Conservation (phyloP, 92 coral and sea anemone species). For the Epizoanthus illoricatus region DNA sequence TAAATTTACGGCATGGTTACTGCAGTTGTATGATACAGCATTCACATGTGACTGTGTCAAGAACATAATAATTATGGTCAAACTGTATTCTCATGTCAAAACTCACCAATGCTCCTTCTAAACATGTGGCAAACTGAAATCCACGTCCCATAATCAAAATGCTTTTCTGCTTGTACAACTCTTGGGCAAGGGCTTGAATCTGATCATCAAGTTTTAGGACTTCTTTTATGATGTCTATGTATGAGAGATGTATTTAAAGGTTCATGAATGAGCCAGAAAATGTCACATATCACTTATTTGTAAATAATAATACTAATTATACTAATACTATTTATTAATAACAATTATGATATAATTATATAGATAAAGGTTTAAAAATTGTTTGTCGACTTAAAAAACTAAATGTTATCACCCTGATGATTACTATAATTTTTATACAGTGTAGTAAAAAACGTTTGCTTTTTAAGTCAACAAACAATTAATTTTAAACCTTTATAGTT, state of each 20-base stretch:
- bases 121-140: constrained; percentile 92
- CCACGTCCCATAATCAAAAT: constrained; percentile 96
- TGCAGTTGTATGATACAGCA: not conserved
- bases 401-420: too few relatives aligned
- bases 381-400: too few relatives aligned
- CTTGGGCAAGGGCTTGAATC: constrained; percentile 82
- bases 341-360: too few relatives aligned
- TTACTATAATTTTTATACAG: too few relatives aligned
- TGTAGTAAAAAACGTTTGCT: too few relatives aligned
- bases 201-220: constrained; percentile 81
- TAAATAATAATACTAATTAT: not conserved
- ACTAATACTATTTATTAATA: too few relatives aligned
- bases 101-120: constrained; percentile 97
- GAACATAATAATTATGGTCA: not conserved
- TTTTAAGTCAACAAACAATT: too few relatives aligned
- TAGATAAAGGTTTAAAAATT: too few relatives aligned
- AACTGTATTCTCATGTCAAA: not conserved
- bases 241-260: not conserved
- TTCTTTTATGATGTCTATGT: constrained; percentile 76
- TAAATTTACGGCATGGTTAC: not conserved
- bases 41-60: not conserved
- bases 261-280: not conserved
- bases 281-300: not conserved
- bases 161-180: constrained; percentile 88
- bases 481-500: too few relatives aligned